Conservation (phyloP, 2,888 invertebrate species). For the Criorhina ranunculi region DNA sequence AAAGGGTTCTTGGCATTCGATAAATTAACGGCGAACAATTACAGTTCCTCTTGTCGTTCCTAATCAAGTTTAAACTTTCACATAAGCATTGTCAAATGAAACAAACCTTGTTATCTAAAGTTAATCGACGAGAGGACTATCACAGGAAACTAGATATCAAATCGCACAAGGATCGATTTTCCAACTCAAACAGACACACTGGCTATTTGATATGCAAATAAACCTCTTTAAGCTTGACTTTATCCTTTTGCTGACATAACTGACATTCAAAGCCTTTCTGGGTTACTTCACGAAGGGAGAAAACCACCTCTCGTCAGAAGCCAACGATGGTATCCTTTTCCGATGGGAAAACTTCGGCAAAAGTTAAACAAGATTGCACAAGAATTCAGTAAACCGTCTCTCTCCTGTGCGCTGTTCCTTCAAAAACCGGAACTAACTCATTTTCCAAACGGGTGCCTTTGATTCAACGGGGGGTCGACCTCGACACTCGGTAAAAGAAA, state of each 20-base stretch:
- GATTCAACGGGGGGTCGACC: conserved; percentile 5
- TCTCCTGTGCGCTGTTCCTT: neutral
- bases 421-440: conserved; percentile 37
- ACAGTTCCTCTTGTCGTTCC: too few species aligned
- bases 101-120: neutral
- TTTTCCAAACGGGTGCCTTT: conserved; percentile 40
- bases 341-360: conserved; percentile 39
- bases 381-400: conserved; percentile 10
- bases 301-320: neutral
- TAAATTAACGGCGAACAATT: too few species aligned
- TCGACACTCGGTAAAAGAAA: too few species aligned
- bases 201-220: conserved; percentile 40
- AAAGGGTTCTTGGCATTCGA: too few species aligned
- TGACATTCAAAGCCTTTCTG: conserved; percentile 11
- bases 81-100: neutral
- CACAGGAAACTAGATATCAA: neutral
- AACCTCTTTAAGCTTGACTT: conserved; percentile 8
- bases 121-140: neutral
- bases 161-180: conserved; percentile 17
- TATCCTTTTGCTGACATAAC: conserved; percentile 14
- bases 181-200: conserved; percentile 12
- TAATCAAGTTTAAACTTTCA: too few species aligned
- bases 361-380: conserved; percentile 48
- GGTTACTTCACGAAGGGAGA: neutral
- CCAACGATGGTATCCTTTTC: conserved; percentile 36